A percentile compares a stretch with the other conserved stretches of the same genome.
phyloP scores from a whole-genome alignment of 1,140 invertebrate genomes.

The Magallana gigas region DNA sequence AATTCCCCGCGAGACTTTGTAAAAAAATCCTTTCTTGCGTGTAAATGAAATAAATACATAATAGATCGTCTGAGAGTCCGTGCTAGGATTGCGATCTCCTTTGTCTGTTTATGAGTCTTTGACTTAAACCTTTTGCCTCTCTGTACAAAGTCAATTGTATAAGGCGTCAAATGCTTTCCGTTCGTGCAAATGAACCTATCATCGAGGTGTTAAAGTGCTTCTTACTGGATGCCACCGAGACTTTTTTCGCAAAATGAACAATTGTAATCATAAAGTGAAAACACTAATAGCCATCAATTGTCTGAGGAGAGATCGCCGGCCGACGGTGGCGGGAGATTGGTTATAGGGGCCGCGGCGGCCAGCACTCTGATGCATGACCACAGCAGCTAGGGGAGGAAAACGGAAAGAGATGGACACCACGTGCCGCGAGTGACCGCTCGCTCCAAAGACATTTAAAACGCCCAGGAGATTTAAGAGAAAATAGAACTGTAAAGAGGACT shows the following conservation, averaged over 20 bases:
- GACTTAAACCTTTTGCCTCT: constrained; percentile 59
- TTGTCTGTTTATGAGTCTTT: constrained; percentile 57
- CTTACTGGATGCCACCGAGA: constrained; percentile 48
- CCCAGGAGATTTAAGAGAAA: not conserved
- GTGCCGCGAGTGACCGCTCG: constrained; percentile 1
- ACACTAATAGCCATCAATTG: constrained; percentile 24
- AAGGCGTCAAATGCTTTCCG: constrained; percentile 59
- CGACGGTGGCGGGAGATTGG: not conserved
- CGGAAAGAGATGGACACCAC: not conserved
- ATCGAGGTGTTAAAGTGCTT: constrained; percentile 55
- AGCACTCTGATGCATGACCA: constrained; percentile 17
- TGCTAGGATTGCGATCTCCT: constrained; percentile 55
- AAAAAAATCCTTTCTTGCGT: constrained; percentile 59
- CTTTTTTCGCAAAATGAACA: constrained; percentile 49
- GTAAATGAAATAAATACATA: constrained; percentile 62
- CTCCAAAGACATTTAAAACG: constrained; percentile 33
- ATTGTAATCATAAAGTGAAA: constrained; percentile 36
- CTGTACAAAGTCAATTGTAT: constrained; percentile 54
- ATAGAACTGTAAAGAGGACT: constrained; percentile 22
- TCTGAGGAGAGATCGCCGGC: not conserved
- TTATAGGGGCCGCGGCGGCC: not conserved
- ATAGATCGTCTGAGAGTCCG: constrained; percentile 59
- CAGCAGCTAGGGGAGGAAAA: not conserved
- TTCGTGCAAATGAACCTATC: constrained; percentile 58
- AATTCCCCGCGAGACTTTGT: constrained; percentile 55